Evolutionary conservation across 92 coral and sea anemone genomes (phyloP).

Genomic region (Heteractis magnifica): DNA sequence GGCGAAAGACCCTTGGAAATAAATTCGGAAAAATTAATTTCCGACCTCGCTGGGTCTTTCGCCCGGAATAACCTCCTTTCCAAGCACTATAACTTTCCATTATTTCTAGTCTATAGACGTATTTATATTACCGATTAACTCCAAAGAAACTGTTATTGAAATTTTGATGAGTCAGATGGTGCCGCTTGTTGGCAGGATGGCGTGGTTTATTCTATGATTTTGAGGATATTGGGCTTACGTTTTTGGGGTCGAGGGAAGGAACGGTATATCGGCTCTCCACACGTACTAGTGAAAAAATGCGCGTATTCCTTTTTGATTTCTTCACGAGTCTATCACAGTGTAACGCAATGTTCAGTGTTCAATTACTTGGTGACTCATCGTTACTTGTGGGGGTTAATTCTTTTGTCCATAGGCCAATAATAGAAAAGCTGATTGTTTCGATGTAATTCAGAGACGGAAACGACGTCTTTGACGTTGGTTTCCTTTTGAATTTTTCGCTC

Average conservation of each 20-base stretch:
- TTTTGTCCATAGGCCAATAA: background rate
- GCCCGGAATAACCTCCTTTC: too few relatives aligned
- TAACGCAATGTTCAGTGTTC: background rate
- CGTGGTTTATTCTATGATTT: background rate
- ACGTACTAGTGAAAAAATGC: background rate
- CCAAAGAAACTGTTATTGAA: constrained; percentile 9
- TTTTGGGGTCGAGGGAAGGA: background rate
- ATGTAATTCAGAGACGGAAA: constrained; percentile 7
- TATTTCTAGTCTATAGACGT: too few relatives aligned
- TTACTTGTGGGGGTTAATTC: background rate
- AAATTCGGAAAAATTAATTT: too few relatives aligned
- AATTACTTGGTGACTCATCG: background rate
- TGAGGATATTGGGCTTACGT: background rate
- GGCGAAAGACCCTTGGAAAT: too few relatives aligned
- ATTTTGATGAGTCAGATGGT: constrained; percentile 25
- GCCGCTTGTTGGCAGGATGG: constrained; percentile 24
- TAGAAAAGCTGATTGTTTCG: constrained; percentile 5
- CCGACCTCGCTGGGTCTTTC: too few relatives aligned
- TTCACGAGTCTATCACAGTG: background rate
- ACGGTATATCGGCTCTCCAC: background rate
- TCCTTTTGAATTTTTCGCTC: constrained; percentile 14
- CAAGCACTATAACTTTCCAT: too few relatives aligned
- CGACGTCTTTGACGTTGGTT: constrained; percentile 18
- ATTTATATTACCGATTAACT: constrained; percentile 16
- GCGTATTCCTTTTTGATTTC: background rate